Conservation (phyloP, 2,113 vertebrate species). For the Nipponia nippon region DNA sequence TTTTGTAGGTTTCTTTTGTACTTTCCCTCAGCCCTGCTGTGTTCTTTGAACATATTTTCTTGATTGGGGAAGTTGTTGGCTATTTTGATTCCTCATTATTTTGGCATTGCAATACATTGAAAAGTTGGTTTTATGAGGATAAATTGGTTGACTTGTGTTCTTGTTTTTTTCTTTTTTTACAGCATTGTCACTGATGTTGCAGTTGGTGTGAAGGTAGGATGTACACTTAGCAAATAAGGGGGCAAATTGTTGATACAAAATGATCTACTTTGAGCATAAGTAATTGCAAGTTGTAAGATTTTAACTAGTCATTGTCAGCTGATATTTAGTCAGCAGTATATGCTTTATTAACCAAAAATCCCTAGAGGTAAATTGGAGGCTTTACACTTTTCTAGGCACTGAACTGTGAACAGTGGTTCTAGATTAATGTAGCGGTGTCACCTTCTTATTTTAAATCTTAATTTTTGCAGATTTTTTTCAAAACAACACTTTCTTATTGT, state of each 20-base stretch:
- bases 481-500: not conserved
- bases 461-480: not conserved
- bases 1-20: not conserved
- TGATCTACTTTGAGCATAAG: not conserved
- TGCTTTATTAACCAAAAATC: not conserved
- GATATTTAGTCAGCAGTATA: not conserved
- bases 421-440: not conserved
- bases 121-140: not conserved
- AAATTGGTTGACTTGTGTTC: not conserved
- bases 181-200: conserved; percentile 93
- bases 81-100: not conserved
- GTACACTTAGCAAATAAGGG: conserved; percentile 23
- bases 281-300: not conserved
- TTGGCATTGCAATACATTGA: not conserved
- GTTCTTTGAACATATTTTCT: not conserved
- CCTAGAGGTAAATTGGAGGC: not conserved
- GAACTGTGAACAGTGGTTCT: not conserved
- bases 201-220: conserved; percentile 96
- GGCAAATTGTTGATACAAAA: not conserved
- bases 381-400: not conserved
- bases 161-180: conserved; percentile 58
- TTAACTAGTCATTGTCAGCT: not conserved
- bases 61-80: not conserved
- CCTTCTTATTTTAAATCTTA: not conserved
- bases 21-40: not conserved